Base-by-base conservation (phyloP, 1,140 invertebrate species). In the Eumaeus atala region DNA sequence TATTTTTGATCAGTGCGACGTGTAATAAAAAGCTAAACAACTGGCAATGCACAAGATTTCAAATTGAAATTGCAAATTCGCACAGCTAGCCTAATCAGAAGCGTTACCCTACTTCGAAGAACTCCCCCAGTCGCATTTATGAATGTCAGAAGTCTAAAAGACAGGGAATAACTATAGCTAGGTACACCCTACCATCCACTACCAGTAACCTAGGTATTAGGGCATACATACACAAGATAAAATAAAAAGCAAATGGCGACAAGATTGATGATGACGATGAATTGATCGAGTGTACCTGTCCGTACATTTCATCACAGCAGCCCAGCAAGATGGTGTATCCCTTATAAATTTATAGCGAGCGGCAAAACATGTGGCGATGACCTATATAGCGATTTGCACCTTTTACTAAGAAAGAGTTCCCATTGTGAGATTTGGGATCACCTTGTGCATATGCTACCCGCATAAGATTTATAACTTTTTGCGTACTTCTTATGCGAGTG, bases 341-440 rank as follows among this genome's bases (percentile, higher is more conserved):
- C 21, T 2, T 52, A n/a, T 17, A 40, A 38, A 50, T 48, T 48
- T 48, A 47, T 54, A 33, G 14, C 9, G 8, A 9, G 33, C 11
- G 35, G 14, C 34, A 42, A 53, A 53, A 44, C 28, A 33, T 44
- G 3, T 28, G 12, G 34, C 33, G 67, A 63, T 76, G 75, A 77
- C 74, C 75, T 78, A 77, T 66, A 78, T 74, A 61, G 74, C 62
- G 67, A 66, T 79, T 70, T 63, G 77, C 75, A 81, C 75, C 75
- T 81, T 81, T 77, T 57, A 48, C 59, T 54, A 66, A 72, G 77
- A 70, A 75, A 79, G 72, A 78, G 73, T 78, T 77, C 70, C 70
- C 59, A 60, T 74, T 80, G 65, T 69, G 42, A 28, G 44, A 34
- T 42, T 53, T 9, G 37, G 16, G 21, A 64, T 50, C 77, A 80